Base-by-base conservation (phyloP, 2,113 vertebrate genomes). In the Phoenicopterus ruber region DNA sequence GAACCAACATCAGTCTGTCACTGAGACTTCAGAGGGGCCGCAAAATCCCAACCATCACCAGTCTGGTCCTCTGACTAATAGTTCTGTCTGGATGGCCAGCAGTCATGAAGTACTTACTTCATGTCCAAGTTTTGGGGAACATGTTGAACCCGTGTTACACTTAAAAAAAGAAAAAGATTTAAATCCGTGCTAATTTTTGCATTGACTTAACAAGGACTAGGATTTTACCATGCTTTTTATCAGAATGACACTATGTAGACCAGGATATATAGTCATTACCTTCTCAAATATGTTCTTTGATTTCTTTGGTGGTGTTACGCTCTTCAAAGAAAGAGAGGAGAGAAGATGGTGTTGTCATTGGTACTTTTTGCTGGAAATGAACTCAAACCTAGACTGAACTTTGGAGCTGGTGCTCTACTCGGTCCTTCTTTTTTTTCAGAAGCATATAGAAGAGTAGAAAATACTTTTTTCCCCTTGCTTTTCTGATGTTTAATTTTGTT, bases 401-500 rank as follows among this genome's bases (percentile, higher is more conserved):
- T 96, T 78, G 70, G 55, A 89, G 16, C 18, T 81, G n/a, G 7
- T 71, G 70, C 49, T 92, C 50, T 81, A 1, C 32, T 70, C 21
- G 3, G 49, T 69, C 8, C 9, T 82, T 65, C 24, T 77, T 91
- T 86, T 92, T 82, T 38, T 93, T 82, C 63, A 79, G 38, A 89
- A 91, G 25, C 26, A 52, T 72, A 55, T 1, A 54, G 14, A 62
- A 52, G 18, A 74, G 13, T 50, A 91, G 26, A 67, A 93, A 83
- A 71, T 28, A 67, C 11, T 6, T 18, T 65, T 52, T 89, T 46
- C 49, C 47, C 34, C 65, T 86, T 77, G 54, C 18, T 95, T 61
- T 88, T 73, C 34, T 91, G 83, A 40, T 81, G 63, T 84, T 92
- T 73, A 46, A 44, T 88, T 95, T 78, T 84, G 69, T 86, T 86